Percentiles rank a stretch among this genome's conserved stretches.
Evolutionary conservation across 64 coral and sea anemone species (phyloP).

Genomic region (Platygyra sinensis): DNA sequence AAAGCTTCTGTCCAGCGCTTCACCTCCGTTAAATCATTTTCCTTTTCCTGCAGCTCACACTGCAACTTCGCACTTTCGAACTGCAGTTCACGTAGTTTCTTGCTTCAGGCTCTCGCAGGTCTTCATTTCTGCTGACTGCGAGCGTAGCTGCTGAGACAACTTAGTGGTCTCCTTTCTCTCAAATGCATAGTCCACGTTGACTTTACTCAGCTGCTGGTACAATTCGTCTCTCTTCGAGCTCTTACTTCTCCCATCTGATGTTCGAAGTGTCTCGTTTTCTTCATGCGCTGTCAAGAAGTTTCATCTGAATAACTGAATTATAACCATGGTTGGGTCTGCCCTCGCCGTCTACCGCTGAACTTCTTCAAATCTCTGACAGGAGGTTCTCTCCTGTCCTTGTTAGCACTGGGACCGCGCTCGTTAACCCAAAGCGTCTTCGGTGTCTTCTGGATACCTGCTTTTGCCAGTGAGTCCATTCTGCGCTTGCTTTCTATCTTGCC

Average conservation of each 20-base stretch:
- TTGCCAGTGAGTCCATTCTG: constrained; percentile 15
- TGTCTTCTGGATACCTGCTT: constrained; percentile 39
- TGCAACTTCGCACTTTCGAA: constrained; percentile 26
- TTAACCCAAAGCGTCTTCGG: constrained; percentile 28
- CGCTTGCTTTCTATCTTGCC: neutral
- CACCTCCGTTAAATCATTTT: constrained; percentile 60
- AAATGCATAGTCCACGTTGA: constrained; percentile 46
- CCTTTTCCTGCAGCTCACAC: constrained; percentile 52
- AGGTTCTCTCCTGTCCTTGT: constrained; percentile 33
- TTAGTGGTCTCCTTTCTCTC: constrained; percentile 37
- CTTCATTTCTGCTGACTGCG: constrained; percentile 30
- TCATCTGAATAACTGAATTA: constrained; percentile 70
- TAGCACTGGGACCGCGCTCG: constrained; percentile 21
- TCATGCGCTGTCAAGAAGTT: constrained; percentile 37
- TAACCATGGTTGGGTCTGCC: constrained; percentile 39
- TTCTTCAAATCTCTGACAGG: constrained; percentile 2
- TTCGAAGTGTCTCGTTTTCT: constrained; percentile 28
- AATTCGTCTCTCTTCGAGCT: neutral
- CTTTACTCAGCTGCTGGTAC: constrained; percentile 11
- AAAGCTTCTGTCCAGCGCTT: constrained; percentile 84
- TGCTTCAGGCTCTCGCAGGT: constrained; percentile 30
- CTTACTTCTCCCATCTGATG: constrained; percentile 14
- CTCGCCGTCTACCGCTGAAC: constrained; percentile 40
- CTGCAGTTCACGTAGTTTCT: constrained; percentile 37
- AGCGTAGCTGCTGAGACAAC: constrained; percentile 6